Conservation (phyloP, 2,888 invertebrate species). For the Drosophila mimica region DNA sequence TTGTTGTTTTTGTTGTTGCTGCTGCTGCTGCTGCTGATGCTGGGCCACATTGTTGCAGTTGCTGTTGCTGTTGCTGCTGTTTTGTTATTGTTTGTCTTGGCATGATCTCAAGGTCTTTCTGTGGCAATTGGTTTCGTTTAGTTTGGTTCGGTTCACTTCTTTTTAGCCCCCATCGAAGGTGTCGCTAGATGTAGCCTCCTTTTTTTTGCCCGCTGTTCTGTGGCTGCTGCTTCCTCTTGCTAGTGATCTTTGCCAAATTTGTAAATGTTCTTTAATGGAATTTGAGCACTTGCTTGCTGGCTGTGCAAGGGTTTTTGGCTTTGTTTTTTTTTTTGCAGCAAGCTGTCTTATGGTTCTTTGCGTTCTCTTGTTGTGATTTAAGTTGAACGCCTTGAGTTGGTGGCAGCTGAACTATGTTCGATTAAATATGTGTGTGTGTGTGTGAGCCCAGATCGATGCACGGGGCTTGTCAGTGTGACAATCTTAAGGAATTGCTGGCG, state of each 20-base stretch:
- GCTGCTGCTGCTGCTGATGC: slow-evolving; percentile 18
- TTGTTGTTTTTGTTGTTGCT: slow-evolving; percentile 21
- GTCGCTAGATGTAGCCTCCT: slow-evolving; percentile 44
- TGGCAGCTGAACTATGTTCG: slow-evolving; percentile 33
- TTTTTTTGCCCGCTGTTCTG: slow-evolving; percentile 32
- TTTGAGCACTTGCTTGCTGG: slow-evolving; percentile 69
- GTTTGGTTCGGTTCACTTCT: slow-evolving; percentile 18
- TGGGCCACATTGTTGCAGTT: slow-evolving; percentile 21
- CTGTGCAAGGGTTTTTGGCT: slow-evolving; percentile 35
- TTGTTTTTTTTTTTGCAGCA: background rate
- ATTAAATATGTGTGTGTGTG: slow-evolving; percentile 4
- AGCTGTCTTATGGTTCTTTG: slow-evolving; percentile 3
- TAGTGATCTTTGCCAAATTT: slow-evolving; percentile 78
- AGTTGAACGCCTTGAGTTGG: slow-evolving; percentile 44
- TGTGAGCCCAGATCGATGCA: slow-evolving; percentile 35
- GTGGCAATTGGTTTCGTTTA: slow-evolving; percentile 50
- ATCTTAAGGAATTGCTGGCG: slow-evolving; percentile 61
- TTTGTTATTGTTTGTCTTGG: slow-evolving; percentile 64
- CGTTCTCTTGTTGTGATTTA: slow-evolving; percentile 46
- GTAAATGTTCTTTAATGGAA: slow-evolving; percentile 80
- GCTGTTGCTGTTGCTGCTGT: slow-evolving; percentile 44
- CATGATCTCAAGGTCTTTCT: slow-evolving; percentile 72
- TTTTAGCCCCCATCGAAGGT: slow-evolving; percentile 50
- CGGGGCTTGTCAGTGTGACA: slow-evolving; percentile 64
- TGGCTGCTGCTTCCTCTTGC: slow-evolving; percentile 10